Base-by-base conservation (phyloP, 2,888 invertebrate genomes). In the Cenopis cana region DNA sequence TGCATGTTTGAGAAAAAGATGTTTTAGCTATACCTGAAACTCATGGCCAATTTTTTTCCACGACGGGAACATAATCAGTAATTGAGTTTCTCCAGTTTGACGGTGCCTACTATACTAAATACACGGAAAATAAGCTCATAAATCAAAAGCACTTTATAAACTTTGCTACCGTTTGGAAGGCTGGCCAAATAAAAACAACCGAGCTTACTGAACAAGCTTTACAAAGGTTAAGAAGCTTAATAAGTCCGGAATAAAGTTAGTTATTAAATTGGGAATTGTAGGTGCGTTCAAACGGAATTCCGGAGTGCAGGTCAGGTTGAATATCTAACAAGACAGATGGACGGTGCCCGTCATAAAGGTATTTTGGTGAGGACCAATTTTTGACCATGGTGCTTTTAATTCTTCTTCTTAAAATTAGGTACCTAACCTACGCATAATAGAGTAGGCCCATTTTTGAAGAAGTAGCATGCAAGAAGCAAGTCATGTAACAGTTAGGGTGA, bases 191-290 rank as follows among this genome's bases (percentile, higher is more conserved):
- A 62, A 62, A 62, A 62, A 62, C 62, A 62, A 60, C 46, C n/a
- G n/a, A 29, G 60, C 46, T 49, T 12, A 24, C 55, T 9, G 29
- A 61, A 61, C 62, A 62, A 62, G 36, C 50, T 52, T 36, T 36
- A 14, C 38, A 64, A 29, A 38, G 49, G 67, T 50, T 50, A 67
- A 67, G 56, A 50, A 50, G 36, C 57, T 67, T 67, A 50, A 49
- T 18, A 50, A 59, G 52, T 57, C 36, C 36, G 38, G 24, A 68
- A 68, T 68, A 68, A 68, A 59, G 59, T 50, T 46, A 36, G 57
- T 68, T 29, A 54, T 38, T 59, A 41, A 54, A 68, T 52, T 52
- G 38, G 59, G 52, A 60, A 41, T 59, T 52, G 50, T 59, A 52
- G 67, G 52, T 68, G 68, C 68, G 33, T 66, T 36, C 46, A 46